Base-by-base conservation (phyloP, 2,113 vertebrate species). In the Acanthochromis polyacanthus region DNA sequence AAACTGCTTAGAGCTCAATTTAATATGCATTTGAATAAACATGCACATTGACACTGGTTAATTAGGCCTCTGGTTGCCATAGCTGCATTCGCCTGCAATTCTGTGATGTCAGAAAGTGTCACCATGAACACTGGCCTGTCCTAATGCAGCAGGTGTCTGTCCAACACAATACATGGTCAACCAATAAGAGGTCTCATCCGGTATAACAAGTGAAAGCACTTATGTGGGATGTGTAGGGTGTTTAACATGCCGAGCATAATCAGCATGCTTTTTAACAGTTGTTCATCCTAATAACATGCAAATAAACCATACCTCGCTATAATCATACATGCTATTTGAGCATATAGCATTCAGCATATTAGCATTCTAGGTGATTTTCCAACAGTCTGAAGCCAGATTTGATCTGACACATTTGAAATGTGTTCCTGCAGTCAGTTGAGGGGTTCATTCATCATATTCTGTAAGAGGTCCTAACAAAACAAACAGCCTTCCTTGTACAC, bases 151-250 rank as follows among this genome's bases (percentile, higher is more conserved):
- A 58, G 61, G 45, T 45, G 52, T 65, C 78, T 58, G 22, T 78
- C 46, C 56, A 20, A 32, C 40, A 8, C 45, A 14, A 9, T 20
- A 6, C 46, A 55, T 11, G 46, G 20, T 62, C 36, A n/a, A 28
- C 30, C 51, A 69, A 52, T 23, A 9, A 48, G 11, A 77, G 51
- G 58, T 48, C 73, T 60, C 72, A 78, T 78, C 64, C 28, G 48
- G 58, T 63, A n/a, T 15, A 40, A 48, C 32, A 57, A 61, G 67
- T 71, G 45, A 40, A 48, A 60, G 64, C 57, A 69, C 58, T 62
- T 70, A 55, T 64, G 59, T 51, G 53, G 22, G 61, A 32, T 38
- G 19, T 30, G 15, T 45, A 9, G 22, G 20, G 17, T 59, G 32
- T 51, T 66, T 51, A 57, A 63, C 71, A 45, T 53, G 51, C 7